A percentile compares a stretch with the other conserved stretches of the same genome.
Evolutionary conservation across 2,797 vertebrate species (phyloP).

Genomic region (Clarias fuscus): DNA sequence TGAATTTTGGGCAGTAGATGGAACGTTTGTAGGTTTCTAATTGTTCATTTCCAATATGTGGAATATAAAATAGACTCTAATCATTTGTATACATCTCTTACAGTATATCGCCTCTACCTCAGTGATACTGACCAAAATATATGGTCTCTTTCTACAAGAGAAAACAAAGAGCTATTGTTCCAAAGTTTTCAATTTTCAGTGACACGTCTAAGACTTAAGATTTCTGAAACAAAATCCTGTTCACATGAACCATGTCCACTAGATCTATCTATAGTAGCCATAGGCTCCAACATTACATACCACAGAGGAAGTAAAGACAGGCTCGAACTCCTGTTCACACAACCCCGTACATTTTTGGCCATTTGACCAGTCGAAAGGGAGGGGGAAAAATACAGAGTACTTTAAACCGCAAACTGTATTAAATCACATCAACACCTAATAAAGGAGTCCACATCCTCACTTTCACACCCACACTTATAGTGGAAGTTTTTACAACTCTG

Average conservation of each 20-base stretch:
- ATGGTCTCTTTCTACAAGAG: conserved; percentile 66
- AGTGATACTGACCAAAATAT: conserved; percentile 70
- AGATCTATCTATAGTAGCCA: conserved; percentile 89
- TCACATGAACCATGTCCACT: conserved; percentile 70
- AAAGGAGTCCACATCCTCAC: conserved; percentile 41
- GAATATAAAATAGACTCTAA: conserved; percentile 54
- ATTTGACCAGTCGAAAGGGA: conserved; percentile 61
- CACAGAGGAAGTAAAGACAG: conserved; percentile 65
- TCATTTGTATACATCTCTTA: conserved; percentile 63
- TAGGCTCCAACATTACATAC: conserved; percentile 77
- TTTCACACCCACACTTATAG: conserved; percentile 44
- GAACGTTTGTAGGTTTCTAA: conserved; percentile 67
- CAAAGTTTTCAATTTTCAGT: conserved; percentile 69
- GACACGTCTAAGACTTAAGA: conserved; percentile 82
- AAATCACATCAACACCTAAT: conserved; percentile 43
- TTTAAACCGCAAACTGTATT: conserved; percentile 63
- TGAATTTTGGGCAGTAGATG: conserved; percentile 63
- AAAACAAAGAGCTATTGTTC: conserved; percentile 60
- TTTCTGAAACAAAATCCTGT: conserved; percentile 99
- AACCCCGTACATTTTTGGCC: conserved; percentile 66
- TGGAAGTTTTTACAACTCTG: conserved; percentile 41
- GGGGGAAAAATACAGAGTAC: conserved; percentile 60
- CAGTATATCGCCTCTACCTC: conserved; percentile 62
- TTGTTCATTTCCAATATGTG: conserved; percentile 61
- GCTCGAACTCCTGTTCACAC: conserved; percentile 63